These are phyloP conservation scores for Drosophila antonietae DNA, from an alignment of 2,888 invertebrate genomes.

Conservation along the genomic window DNA sequence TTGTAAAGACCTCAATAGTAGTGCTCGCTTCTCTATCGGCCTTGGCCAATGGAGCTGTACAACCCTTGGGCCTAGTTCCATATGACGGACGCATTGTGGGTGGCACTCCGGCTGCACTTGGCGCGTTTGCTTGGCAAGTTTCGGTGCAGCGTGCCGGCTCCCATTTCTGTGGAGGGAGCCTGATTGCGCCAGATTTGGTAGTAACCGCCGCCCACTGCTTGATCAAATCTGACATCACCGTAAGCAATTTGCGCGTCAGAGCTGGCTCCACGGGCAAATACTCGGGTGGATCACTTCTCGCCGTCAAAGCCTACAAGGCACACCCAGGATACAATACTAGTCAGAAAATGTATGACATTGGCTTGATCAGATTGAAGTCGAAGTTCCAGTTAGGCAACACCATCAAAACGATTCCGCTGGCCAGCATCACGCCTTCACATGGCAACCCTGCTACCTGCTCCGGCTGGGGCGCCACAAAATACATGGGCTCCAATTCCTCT, in stretches of 20 bases:
- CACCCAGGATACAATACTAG: conserved; percentile 38
- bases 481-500: conserved; percentile 25
- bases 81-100: conserved; percentile 57
- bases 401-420: conserved; percentile 50
- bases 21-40: conserved; percentile 25
- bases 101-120: conserved; percentile 58
- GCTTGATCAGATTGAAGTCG: conserved; percentile 36
- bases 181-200: conserved; percentile 84
- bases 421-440: conserved; percentile 40
- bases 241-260: conserved; percentile 32
- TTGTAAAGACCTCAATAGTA: neutral
- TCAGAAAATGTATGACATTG: conserved; percentile 47
- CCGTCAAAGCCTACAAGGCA: conserved; percentile 31
- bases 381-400: conserved; percentile 30
- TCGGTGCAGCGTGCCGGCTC: conserved; percentile 81
- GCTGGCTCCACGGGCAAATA: conserved; percentile 44
- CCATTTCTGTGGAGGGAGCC: conserved; percentile 87
- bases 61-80: conserved; percentile 25
- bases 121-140: conserved; percentile 75
- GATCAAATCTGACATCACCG: conserved; percentile 43
- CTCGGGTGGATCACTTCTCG: conserved; percentile 35
- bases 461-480: conserved; percentile 58
- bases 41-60: conserved; percentile 8
- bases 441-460: conserved; percentile 36
- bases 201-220: conserved; percentile 88